Base-by-base conservation (phyloP, 2,113 vertebrate genomes). In the Pionites leucogaster region DNA sequence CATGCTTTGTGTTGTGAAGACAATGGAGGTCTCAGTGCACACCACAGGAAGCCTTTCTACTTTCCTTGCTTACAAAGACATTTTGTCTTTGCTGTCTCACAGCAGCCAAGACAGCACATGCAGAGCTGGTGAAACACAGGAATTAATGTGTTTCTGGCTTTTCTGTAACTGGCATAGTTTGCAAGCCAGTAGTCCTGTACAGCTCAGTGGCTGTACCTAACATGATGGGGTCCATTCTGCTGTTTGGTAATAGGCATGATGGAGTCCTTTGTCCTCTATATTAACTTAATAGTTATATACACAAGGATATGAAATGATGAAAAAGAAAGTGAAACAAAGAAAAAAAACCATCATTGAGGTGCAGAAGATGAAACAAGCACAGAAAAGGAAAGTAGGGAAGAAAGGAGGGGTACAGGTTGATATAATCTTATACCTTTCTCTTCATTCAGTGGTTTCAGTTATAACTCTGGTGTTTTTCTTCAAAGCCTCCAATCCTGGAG, bases 11-110 rank as follows among this genome's bases (percentile, higher is more conserved):
- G 15, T 8, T 47, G 17, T 64, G 84, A 86, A 76, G 55, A 65
- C 82, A 49, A 37, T 1, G 0, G 31, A 70, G 12, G 2, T 71
- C 55, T 88, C 74, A 15, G 25, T 22, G 42, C 41, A 70, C 55
- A 67, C 18, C 50, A 63, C 49, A 82, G 88, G 81, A 91, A 82
- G 41, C 35, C 87, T 70, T 84, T 75, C 47, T 82, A 11, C 59
- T 80, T 82, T 86, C 41, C 49, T 46, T 64, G 17, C 63, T 88
- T 64, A 27, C 46, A 41, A 70, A 52, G 37, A 63, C 28, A 7
- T 53, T 87, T 93, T 76, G 59, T 46, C 88, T 96, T 55, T 85
- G 41, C 44, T 50, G 7, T 55, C 79, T 55, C 67, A 85, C 52
- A 76, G 17, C 74, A 87, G 12, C 29, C 33, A n/a, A 80, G 57